Evolutionary conservation across 2,888 invertebrate genomes (phyloP).

Genomic region (Himalopsyche anomala): DNA sequence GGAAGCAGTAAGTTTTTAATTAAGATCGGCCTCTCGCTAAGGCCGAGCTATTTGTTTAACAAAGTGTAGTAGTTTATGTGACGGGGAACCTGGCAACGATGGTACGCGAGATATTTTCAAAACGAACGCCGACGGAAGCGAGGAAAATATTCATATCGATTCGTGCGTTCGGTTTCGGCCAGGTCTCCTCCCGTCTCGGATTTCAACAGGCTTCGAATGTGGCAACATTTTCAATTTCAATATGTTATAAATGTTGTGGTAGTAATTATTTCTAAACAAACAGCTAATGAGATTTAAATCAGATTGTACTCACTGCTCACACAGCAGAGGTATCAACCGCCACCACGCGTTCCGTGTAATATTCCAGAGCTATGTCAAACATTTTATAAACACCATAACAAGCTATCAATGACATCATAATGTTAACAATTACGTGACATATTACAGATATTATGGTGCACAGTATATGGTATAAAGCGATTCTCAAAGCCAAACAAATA

Average conservation of each 20-base stretch:
- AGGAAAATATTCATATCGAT: not conserved
- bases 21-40: slow-evolving; percentile 63
- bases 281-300: slow-evolving; percentile 47
- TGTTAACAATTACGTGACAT: too few species aligned
- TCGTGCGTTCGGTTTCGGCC: not conserved
- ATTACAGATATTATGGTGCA: too few species aligned
- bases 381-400: slow-evolving; percentile 33
- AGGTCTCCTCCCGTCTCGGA: slow-evolving; percentile 7
- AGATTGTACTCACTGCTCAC: slow-evolving; percentile 40
- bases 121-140: not conserved
- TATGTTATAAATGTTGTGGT: slow-evolving; percentile 39
- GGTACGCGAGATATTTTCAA: slow-evolving; percentile 12
- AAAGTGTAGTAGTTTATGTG: slow-evolving; percentile 56
- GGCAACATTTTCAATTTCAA: slow-evolving; percentile 46
- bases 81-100: slow-evolving; percentile 44
- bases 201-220: slow-evolving; percentile 41
- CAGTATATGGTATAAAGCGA: too few species aligned
- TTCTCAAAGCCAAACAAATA: too few species aligned
- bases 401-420: slow-evolving; percentile 1
- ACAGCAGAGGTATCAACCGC: slow-evolving; percentile 9
- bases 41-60: slow-evolving; percentile 64
- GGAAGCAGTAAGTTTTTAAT: slow-evolving; percentile 63
- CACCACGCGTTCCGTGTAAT: slow-evolving; percentile 34
- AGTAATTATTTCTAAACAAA: slow-evolving; percentile 49
- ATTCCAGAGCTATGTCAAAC: slow-evolving; percentile 5